phyloP scores from a whole-genome alignment of 2,888 invertebrate species.

The Lobophora halterata region DNA sequence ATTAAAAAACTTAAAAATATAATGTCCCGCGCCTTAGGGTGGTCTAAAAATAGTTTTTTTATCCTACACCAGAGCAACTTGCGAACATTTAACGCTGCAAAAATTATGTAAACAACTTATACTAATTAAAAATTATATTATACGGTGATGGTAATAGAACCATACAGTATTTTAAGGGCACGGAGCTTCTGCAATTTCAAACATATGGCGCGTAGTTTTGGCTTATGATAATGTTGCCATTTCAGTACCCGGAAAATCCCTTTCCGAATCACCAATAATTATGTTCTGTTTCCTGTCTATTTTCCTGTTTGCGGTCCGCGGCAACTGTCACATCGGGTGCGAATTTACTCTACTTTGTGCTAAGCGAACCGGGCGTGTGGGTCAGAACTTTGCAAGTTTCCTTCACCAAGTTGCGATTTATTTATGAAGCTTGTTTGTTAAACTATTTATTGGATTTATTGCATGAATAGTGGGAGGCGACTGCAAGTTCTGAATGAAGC shows the following conservation, averaged over 20 bases:
- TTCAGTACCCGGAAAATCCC: not conserved
- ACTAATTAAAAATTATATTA: too few species aligned
- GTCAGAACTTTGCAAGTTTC: conserved; percentile 12
- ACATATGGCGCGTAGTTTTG: too few species aligned
- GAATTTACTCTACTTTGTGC: conserved; percentile 11
- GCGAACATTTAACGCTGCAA: too few species aligned
- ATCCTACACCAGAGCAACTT: too few species aligned
- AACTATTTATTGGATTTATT: conserved; percentile 16
- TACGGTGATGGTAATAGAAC: too few species aligned
- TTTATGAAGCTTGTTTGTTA: conserved; percentile 18
- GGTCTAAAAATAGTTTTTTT: too few species aligned
- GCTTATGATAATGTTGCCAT: not conserved
- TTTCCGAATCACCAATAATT: conserved; percentile 4
- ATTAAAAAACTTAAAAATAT: too few species aligned
- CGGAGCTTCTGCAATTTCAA: too few species aligned
- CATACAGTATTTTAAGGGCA: too few species aligned
- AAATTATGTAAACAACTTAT: too few species aligned
- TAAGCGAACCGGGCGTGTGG: conserved; percentile 10
- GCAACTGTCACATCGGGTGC: conserved; percentile 8
- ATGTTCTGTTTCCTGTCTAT: conserved; percentile 10
- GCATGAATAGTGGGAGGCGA: conserved; percentile 1
- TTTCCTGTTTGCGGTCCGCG: conserved; percentile 1
- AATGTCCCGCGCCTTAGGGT: too few species aligned
- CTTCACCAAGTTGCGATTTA: conserved; percentile 12
- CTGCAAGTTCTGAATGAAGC: not conserved